These are phyloP conservation scores for Euwallacea similis DNA, from an alignment of 1,140 invertebrate species.

Conservation along the genomic window DNA sequence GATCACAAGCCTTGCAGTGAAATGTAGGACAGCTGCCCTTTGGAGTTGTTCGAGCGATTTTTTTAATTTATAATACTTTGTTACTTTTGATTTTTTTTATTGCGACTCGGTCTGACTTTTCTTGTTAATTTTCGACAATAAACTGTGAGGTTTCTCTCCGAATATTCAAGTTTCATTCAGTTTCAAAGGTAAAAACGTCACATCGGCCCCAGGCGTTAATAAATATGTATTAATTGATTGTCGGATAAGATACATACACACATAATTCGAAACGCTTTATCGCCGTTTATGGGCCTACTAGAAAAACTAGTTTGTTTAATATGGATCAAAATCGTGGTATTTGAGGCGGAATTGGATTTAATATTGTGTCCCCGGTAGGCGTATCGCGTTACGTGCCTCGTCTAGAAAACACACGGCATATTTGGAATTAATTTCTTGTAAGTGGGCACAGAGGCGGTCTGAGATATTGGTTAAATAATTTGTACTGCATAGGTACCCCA, in stretches of 20 bases:
- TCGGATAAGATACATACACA: background rate
- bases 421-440: no score
- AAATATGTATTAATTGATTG: slow-evolving; percentile 10
- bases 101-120: slow-evolving; percentile 6
- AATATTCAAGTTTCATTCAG: slow-evolving; percentile 6
- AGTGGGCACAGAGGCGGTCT: no score
- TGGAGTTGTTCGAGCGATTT: no score
- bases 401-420: no score
- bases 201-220: background rate
- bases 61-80: slow-evolving; percentile 1
- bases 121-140: slow-evolving; percentile 26
- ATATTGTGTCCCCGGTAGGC: no score
- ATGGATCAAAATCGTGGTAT: slow-evolving; percentile 9
- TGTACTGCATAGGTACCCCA: no score
- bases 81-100: slow-evolving; percentile 22
- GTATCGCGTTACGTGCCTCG: no score
- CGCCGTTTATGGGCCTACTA: slow-evolving; percentile 3
- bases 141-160: slow-evolving; percentile 15
- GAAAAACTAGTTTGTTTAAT: slow-evolving; percentile 15
- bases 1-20: no score
- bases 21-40: no score
- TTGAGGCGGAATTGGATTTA: no score
- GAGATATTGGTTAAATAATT: no score
- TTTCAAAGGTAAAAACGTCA: no score
- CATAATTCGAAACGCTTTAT: slow-evolving; percentile 10